phyloP scores from a whole-genome alignment of 2,888 invertebrate species.

The Meandrusa payeni region DNA sequence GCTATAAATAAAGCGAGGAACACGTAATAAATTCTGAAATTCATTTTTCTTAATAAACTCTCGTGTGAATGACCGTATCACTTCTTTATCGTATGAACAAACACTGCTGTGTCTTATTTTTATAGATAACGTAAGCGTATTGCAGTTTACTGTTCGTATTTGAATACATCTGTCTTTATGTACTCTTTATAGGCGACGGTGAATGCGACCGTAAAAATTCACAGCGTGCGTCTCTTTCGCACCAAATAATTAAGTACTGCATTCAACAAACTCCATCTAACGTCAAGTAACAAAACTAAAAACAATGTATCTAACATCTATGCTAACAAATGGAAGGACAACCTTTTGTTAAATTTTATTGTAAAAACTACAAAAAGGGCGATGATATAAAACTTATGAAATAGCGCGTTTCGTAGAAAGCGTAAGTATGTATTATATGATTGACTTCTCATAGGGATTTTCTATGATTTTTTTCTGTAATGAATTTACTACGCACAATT shows the following conservation, averaged over 20 bases:
- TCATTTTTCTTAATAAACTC: constrained; percentile 12
- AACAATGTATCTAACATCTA: too few relatives aligned
- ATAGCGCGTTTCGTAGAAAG: too few relatives aligned
- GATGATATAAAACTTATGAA: too few relatives aligned
- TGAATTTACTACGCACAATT: too few relatives aligned
- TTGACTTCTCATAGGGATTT: too few relatives aligned
- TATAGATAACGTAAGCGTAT: constrained; percentile 11
- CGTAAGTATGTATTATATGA: too few relatives aligned
- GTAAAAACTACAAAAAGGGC: too few relatives aligned
- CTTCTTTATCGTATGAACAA: constrained; percentile 7
- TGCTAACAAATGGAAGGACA: too few relatives aligned
- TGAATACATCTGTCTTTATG: constrained; percentile 9
- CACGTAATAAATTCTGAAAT: constrained; percentile 10
- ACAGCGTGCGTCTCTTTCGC: constrained; percentile 14
- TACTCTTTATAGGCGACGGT: constrained; percentile 1
- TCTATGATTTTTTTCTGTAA: too few relatives aligned
- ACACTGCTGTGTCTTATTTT: constrained; percentile 4
- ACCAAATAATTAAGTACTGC: background rate
- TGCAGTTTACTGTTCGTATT: constrained; percentile 10
- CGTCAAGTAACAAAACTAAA: background rate
- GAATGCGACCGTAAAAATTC: background rate
- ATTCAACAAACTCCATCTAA: constrained; percentile 6
- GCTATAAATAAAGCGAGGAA: constrained; percentile 12
- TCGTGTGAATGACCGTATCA: constrained; percentile 11
- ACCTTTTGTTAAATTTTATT: too few relatives aligned